A percentile compares a stretch with the other conserved stretches of the same genome.
phyloP scores from a whole-genome alignment of 2,113 vertebrate species.

The Orientallactaga bullata region DNA sequence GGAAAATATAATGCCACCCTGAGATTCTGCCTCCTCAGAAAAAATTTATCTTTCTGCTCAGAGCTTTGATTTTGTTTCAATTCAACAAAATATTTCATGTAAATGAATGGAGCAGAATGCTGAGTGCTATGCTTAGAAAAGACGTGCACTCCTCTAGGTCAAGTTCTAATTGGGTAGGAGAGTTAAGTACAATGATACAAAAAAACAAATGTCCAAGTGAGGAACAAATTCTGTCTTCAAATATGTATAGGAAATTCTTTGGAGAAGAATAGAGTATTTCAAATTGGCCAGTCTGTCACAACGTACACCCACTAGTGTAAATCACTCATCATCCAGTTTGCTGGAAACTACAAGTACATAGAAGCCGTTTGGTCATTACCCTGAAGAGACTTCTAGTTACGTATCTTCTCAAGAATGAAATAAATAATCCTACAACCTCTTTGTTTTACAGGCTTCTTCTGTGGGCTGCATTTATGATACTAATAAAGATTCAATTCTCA shows the following conservation, averaged over 20 bases:
- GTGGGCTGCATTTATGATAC: background rate
- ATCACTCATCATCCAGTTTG: background rate
- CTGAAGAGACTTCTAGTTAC: background rate
- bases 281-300: background rate
- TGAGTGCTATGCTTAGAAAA: background rate
- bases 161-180: background rate
- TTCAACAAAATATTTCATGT: background rate
- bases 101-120: background rate
- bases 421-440: background rate
- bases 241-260: background rate
- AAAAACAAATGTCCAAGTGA: background rate
- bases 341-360: background rate
- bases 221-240: conserved; percentile 3
- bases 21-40: background rate
- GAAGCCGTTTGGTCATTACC: background rate
- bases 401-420: background rate
- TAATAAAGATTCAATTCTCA: conserved; percentile 16
- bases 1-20: background rate
- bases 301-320: background rate
- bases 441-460: background rate
- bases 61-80: background rate
- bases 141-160: background rate
- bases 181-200: background rate
- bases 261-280: background rate
- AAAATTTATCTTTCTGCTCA: background rate